Conservation (phyloP, 1,140 invertebrate species). For the Spodoptera litura region DNA sequence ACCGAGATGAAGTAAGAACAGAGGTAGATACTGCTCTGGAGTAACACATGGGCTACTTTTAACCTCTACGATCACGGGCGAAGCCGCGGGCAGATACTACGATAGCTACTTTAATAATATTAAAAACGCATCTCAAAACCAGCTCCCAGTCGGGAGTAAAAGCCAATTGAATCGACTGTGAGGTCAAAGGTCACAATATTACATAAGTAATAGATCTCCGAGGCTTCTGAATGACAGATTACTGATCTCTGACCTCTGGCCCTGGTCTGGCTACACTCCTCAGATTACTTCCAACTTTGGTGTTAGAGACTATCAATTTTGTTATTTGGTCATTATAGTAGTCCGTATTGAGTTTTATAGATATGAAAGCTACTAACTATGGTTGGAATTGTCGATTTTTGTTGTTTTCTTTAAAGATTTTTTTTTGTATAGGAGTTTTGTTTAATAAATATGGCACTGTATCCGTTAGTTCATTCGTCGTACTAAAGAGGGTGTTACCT, state of each 20-base stretch:
- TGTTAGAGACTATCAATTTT: conserved; percentile 1
- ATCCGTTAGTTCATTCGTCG: no score
- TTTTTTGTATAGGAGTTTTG: no score
- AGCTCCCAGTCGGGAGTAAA: not conserved
- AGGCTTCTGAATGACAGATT: conserved; percentile 19
- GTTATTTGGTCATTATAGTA: not conserved
- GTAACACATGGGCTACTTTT: no score
- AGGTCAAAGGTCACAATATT: conserved; percentile 27
- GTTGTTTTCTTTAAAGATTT: no score
- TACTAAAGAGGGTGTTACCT: no score
- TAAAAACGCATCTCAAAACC: not conserved
- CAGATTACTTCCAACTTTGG: conserved; percentile 1
- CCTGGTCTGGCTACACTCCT: not conserved
- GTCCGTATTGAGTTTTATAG: not conserved
- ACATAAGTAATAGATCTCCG: conserved; percentile 22
- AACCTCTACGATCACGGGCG: no score
- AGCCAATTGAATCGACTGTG: conserved; percentile 1
- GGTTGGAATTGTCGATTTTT: no score
- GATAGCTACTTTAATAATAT: no score
- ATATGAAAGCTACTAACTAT: not conserved
- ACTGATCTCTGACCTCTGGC: conserved; percentile 2
- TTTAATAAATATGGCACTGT: no score
- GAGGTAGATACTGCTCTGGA: no score
- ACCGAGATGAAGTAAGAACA: no score
- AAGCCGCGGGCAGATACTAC: no score